Conservation (phyloP, 2,888 invertebrate genomes). For the Pseudococcus viburni region DNA sequence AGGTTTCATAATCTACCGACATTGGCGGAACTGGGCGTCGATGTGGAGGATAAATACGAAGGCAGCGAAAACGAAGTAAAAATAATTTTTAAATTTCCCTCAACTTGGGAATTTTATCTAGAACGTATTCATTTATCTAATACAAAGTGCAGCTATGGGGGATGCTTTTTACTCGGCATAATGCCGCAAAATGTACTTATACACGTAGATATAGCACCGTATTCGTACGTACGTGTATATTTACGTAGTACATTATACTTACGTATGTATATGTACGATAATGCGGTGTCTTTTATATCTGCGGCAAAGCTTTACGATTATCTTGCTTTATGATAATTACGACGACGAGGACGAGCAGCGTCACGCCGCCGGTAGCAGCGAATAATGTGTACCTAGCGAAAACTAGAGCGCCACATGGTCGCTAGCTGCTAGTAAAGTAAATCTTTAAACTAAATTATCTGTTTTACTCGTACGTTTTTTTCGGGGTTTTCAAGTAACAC, state of each 20-base stretch:
- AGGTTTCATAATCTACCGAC: conserved; percentile 56
- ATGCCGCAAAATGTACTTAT: neutral
- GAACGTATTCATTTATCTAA: no score
- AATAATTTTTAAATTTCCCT: neutral
- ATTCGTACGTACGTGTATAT: neutral
- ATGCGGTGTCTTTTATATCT: conserved; percentile 22
- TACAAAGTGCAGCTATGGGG: no score
- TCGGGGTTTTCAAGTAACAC: neutral
- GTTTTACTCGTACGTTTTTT: neutral
- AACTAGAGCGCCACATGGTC: neutral
- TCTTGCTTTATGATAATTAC: conserved; percentile 20
- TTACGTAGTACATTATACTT: neutral
- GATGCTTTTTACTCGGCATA: no score
- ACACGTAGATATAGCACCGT: neutral
- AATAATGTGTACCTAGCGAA: neutral
- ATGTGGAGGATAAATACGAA: conserved; percentile 60
- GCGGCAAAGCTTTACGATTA: neutral
- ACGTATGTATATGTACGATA: neutral
- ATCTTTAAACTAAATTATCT: no score
- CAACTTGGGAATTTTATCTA: neutral
- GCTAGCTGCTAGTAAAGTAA: neutral
- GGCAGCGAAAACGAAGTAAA: conserved; percentile 59
- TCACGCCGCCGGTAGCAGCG: neutral
- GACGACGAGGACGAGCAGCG: neutral
- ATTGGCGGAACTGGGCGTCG: conserved; percentile 58